Evolutionary conservation across 1,140 invertebrate species (phyloP), one percentile per base, ranked within the genome.

Genomic region (Aphaenogaster floridana): DNA sequence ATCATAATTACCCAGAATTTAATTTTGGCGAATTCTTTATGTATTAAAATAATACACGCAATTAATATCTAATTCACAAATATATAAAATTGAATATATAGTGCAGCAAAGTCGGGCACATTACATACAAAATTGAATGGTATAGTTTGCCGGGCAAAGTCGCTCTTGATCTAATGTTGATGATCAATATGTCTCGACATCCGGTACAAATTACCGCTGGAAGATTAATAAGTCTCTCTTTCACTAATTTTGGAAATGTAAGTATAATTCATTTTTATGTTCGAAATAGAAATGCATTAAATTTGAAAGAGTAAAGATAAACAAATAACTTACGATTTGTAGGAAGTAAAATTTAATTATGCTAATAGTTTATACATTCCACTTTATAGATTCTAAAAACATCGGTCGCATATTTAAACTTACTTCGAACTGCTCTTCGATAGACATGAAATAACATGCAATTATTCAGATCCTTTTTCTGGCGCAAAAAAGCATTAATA

Each of bases 141-240:
- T 91, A 93, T 48, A 71, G 34, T 11, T 85, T 93, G 21, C 50
- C 90, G 9, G 66, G 50, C 0, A 91, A 87, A 63, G 77, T 39
- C 34, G 78, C 80, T 28, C 28, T 84, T 9, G 85, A 89, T 54
- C 42, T 93, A 8, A 80, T 93, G 50, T 81, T 93, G 48, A 83
- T 93, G 48, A 81, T 93, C 9, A 66, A 84, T 5, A 88, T 89
- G 34, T 69, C 92, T 17, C 78, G 89, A 54, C 71, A 78, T 68
- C 89, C 93, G 8, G n/a, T 66, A 3, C 91, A 89, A 89, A 89
- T 93, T 15, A 92, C 91, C 0, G 92, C 92, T 76, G 92, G 92
- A 21, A 91, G 90, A 86, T 74, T 93, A 1, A 74, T 93, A 13
- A 54, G 63, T 13, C 39, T 91, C 8, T 84, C 89, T 2, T 61